A percentile compares a stretch with the other conserved stretches of the same genome.
Conservation (phyloP, 2,888 invertebrate species). For the Troides helena region DNA sequence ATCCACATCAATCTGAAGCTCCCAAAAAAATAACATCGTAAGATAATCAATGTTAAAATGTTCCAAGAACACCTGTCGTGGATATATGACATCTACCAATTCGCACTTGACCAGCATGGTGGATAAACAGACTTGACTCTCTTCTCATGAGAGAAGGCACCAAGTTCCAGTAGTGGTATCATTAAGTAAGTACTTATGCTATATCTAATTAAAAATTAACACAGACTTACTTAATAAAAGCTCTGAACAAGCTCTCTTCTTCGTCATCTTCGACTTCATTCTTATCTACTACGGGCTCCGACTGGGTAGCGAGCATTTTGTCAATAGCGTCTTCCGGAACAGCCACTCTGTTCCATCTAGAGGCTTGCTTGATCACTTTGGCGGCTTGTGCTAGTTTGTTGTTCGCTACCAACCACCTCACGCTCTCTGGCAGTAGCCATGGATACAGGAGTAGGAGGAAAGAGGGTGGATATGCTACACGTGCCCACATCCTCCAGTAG, state of each 20-base stretch:
- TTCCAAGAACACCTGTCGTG: no score
- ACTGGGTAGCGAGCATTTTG: slow-evolving; percentile 54
- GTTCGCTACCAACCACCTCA: slow-evolving; percentile 87
- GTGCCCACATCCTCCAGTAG: slow-evolving; percentile 85
- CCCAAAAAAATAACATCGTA: no score
- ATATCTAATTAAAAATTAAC: no score
- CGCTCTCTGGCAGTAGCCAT: slow-evolving; percentile 86
- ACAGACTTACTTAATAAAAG: slow-evolving; percentile 60
- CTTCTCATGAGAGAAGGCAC: no score
- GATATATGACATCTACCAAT: no score
- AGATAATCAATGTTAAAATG: no score
- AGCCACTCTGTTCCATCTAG: slow-evolving; percentile 78
- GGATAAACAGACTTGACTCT: no score
- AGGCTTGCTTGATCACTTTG: slow-evolving; percentile 80
- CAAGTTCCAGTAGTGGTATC: no score
- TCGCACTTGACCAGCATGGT: no score
- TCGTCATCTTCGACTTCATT: slow-evolving; percentile 42
- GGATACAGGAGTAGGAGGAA: slow-evolving; percentile 84
- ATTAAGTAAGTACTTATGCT: no score
- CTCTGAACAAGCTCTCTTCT: slow-evolving; percentile 59
- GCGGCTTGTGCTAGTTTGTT: slow-evolving; percentile 82
- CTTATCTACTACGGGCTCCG: slow-evolving; percentile 49
- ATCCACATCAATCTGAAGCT: no score
- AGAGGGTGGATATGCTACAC: slow-evolving; percentile 85
- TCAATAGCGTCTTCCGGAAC: slow-evolving; percentile 72